Evolutionary conservation across 2,797 vertebrate species (phyloP).

Genomic region (Kryptopterus vitreolus): DNA sequence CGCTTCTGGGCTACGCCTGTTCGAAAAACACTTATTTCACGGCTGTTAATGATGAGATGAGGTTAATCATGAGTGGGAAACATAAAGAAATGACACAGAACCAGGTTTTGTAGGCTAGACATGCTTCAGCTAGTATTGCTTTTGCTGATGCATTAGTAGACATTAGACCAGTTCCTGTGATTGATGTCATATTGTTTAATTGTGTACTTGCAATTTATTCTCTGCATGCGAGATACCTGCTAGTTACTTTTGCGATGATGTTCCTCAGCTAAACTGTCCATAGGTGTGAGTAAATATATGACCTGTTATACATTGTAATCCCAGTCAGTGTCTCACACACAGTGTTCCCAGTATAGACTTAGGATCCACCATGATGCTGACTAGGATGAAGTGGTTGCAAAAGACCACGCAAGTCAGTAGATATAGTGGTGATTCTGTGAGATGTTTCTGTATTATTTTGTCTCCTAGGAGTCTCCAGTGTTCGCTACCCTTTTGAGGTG

Average conservation of each 20-base stretch:
- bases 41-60: neutral
- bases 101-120: neutral
- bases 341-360: neutral
- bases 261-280: neutral
- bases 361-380: neutral
- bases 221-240: too few species aligned
- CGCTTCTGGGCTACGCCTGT: neutral
- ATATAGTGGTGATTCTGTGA: neutral
- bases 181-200: neutral
- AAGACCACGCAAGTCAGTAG: neutral
- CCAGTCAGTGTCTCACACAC: neutral
- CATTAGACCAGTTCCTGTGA: neutral
- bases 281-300: neutral
- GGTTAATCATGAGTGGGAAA: neutral
- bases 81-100: neutral
- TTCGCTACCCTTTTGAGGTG: too few species aligned
- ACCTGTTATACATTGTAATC: neutral
- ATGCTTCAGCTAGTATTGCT: slow-evolving; percentile 13
- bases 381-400: neutral
- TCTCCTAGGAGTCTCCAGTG: neutral
- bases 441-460: neutral
- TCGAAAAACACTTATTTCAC: neutral
- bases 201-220: neutral
- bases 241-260: too few species aligned
- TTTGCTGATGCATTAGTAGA: neutral